Base-by-base conservation (phyloP, 2,113 vertebrate species). In the Hemibagrus wyckioides region DNA sequence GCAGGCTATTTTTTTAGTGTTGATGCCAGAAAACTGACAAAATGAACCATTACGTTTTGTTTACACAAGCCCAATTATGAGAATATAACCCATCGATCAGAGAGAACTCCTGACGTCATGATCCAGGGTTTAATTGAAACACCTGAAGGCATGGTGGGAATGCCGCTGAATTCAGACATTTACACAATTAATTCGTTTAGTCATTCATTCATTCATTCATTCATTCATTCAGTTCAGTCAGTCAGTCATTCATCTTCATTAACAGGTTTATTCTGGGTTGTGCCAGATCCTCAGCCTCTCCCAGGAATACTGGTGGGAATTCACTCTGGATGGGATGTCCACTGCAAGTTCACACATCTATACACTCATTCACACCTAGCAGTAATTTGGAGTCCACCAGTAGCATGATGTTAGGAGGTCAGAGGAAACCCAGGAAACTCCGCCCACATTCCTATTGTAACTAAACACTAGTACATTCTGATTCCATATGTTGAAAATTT, bases 51-150 rank as follows among this genome's bases (percentile, higher is more conserved):
- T 88, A 4, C 10, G 57, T 44, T 88, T 87, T 91, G 88, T 91
- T 91, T 87, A 90, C 85, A 85, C 85, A 83, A 61, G 61, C 2
- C 54, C 33, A 85, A 39, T 69, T 83, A 86, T 36, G 86, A 76
- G 25, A 75, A 71, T 69, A 19, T 83, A 89, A 92, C 92, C 81
- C 81, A 30, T 84, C 41, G 84, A 86, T 92, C 90, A 86, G 28
- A 59, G 52, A 77, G 14, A 80, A 81, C 83, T 50, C 61, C 44
- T 80, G n/a, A 41, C 21, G 80, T 86, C 84, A 80, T 21, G 69
- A 52, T 65, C 79, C 67, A 63, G 57, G 7, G 39, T 39, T 73
- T 73, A 59, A 25, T 17, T 28, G 11, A 11, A 82, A 63, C 80
- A 83, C 80, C 80, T 82, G 56, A 61, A 76, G 69, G 67, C 69